Base-by-base conservation (phyloP, 2,888 invertebrate species). In the Lasioglossum zephyrum region DNA sequence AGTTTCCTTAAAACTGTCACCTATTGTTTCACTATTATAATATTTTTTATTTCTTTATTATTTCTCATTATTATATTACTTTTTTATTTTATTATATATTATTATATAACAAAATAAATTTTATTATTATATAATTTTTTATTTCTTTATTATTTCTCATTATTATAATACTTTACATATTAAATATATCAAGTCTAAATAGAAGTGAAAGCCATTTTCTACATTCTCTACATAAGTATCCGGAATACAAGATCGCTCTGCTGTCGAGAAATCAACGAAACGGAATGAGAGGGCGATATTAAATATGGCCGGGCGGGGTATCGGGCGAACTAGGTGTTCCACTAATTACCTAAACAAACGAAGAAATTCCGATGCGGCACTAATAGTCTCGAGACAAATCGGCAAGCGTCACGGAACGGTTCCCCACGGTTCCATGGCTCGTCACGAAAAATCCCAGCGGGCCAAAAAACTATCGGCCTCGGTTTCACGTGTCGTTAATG, bases 371-470 rank as follows among this genome's bases (percentile, higher is more conserved):
- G 39, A 85, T 57, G 74, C 85, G 74, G 44, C 85, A 53, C 63
- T 79, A 85, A 85, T 85, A 78, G 85, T 63, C 44, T 36, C 13
- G 72, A 85, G 84, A 85, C 84, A 85, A 85, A 85, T 85, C 85
- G 85, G 47, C 39, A 73, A 79, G 31, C 53, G 79, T 79, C 84
- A 85, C 84, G 84, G 78, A 75, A 78, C 79, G 79, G 70, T 77
- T 74, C 69, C 73, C 73, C 74, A 60, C 60, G 47, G 57, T 66
- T 26, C 39, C 39, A 16, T n/a, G 26, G 8, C 1, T 18, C 47
- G 69, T 57, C 73, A 75, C 84, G 85, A 77, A 76, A 85, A 85
- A 73, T 73, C 73, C 69, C 39, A n/a, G 77, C 63, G 26, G 22
- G n/a, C 13, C 72, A 18, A 84, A 84, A 74, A 84, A 85, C 13